Evolutionary conservation across 2,888 invertebrate genomes (phyloP).

Genomic region (Tipula helvola): DNA sequence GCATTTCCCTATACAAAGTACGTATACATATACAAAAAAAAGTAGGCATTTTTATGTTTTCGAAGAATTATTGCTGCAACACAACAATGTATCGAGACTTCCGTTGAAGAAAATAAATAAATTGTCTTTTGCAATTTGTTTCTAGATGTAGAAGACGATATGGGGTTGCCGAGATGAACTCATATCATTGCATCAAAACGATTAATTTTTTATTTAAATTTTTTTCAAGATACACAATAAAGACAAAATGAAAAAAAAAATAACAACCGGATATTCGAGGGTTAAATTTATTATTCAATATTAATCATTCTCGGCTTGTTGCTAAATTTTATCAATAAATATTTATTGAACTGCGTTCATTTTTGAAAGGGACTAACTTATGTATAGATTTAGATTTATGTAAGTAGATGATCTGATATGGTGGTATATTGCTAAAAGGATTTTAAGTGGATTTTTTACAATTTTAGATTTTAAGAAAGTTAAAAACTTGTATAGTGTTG

Average conservation of each 20-base stretch:
- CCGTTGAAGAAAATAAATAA: neutral
- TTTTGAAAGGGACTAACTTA: neutral
- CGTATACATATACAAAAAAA: neutral
- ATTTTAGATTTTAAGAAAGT: too few relatives aligned
- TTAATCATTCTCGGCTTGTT: neutral
- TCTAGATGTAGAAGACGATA: neutral
- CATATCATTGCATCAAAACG: neutral
- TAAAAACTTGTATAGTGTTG: too few relatives aligned
- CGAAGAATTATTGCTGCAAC: neutral
- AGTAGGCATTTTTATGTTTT: neutral
- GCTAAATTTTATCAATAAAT: neutral
- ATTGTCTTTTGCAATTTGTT: neutral
- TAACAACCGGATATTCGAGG: neutral
- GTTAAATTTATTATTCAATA: neutral
- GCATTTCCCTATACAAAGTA: neutral
- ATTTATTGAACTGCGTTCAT: neutral
- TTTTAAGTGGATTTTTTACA: neutral
- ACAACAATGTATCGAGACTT: neutral
- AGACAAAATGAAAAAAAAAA: neutral
- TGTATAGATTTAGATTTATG: neutral
- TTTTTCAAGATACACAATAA: neutral
- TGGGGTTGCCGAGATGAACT: neutral
- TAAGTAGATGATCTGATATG: neutral
- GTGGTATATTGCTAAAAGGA: neutral
- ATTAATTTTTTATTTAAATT: neutral